Conservation (phyloP, 2,113 vertebrate species). For the Laterallus jamaicensis region DNA sequence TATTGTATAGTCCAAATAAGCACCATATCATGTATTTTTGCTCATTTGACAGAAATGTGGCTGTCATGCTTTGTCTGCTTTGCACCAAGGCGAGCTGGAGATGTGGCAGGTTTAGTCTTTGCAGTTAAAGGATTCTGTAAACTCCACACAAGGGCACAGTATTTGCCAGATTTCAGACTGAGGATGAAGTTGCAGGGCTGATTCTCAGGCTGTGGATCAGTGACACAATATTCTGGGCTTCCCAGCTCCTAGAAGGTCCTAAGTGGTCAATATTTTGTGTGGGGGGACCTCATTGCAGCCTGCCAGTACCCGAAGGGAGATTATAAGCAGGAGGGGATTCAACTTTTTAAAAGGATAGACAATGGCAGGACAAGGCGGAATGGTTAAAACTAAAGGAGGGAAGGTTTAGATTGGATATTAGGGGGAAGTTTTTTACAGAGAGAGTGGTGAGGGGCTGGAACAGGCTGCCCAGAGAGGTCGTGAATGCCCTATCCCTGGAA, state of each 20-base stretch:
- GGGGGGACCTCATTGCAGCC: too few relatives aligned
- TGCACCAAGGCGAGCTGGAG: neutral
- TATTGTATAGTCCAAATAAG: neutral
- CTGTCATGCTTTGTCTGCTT: neutral
- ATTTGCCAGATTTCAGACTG: neutral
- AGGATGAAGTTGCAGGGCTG: neutral
- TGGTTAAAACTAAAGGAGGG: too few relatives aligned
- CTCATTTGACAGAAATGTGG: neutral
- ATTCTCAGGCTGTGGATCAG: neutral
- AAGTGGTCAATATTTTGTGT: neutral
- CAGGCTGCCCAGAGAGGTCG: too few relatives aligned
- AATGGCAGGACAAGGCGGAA: too few relatives aligned
- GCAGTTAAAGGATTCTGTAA: neutral
- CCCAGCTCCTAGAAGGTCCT: neutral
- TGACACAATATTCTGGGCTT: neutral
- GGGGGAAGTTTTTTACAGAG: too few relatives aligned
- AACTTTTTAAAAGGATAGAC: too few relatives aligned
- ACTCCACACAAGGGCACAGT: neutral
- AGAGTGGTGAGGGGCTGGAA: too few relatives aligned
- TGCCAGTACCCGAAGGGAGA: too few relatives aligned
- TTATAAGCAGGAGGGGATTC: too few relatives aligned
- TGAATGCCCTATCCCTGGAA: too few relatives aligned
- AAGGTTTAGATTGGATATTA: too few relatives aligned
- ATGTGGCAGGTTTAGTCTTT: neutral
- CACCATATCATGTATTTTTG: neutral